phyloP scores from a whole-genome alignment of 2,113 vertebrate genomes.

The Platycercus adscitus region DNA sequence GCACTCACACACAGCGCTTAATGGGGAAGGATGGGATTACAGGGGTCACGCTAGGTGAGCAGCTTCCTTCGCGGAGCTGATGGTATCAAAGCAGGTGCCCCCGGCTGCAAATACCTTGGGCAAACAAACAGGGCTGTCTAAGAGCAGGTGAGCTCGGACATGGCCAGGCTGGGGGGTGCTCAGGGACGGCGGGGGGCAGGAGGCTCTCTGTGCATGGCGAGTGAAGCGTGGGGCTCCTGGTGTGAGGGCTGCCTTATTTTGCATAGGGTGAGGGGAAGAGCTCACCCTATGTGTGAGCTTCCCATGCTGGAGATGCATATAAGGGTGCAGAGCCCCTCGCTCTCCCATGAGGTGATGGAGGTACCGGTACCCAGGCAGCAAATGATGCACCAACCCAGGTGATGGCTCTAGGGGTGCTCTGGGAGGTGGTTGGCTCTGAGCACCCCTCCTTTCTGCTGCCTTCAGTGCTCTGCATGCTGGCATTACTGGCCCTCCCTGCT shows the following conservation, averaged over 20 bases:
- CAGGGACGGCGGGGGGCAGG: neutral
- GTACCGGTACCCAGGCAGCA: neutral
- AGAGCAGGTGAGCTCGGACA: conserved; percentile 46
- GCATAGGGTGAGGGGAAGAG: fast-evolving
- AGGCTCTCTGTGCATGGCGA: neutral
- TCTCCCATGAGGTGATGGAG: neutral
- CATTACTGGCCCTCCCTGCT: neutral
- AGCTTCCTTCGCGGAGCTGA: conserved; percentile 63
- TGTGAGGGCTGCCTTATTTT: neutral
- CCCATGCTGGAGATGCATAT: neutral
- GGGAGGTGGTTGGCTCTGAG: neutral
- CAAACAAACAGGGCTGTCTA: conserved; percentile 71
- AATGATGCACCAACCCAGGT: neutral
- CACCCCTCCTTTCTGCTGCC: neutral
- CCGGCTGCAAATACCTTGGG: conserved; percentile 71
- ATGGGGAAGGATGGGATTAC: conserved; percentile 74
- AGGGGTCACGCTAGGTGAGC: conserved; percentile 74
- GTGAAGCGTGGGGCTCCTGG: neutral
- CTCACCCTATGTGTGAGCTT: fast-evolving
- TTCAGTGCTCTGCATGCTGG: neutral
- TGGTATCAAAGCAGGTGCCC: conserved; percentile 74
- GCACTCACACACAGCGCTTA: conserved; percentile 41
- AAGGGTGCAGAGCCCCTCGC: fast-evolving
- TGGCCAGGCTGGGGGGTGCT: neutral
- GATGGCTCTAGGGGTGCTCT: neutral